These are phyloP conservation scores for Cremastobaeus sp. DNA, from an alignment of 2,888 invertebrate genomes.

Conservation along the genomic window DNA sequence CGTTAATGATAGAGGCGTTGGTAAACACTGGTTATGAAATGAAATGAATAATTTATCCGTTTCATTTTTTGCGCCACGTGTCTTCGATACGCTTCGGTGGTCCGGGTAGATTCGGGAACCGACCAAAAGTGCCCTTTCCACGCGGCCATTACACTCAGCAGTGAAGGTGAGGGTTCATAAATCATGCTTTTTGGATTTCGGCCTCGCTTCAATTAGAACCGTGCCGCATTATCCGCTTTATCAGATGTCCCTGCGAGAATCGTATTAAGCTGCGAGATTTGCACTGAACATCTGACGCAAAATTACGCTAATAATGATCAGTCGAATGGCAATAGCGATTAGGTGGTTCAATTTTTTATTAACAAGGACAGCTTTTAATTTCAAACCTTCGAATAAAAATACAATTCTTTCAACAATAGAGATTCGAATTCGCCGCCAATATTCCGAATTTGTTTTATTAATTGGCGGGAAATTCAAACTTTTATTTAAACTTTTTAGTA, in stretches of 20 bases:
- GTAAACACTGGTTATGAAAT: slow-evolving; percentile 52
- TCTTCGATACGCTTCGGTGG: slow-evolving; percentile 48
- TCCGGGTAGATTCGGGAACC: slow-evolving; percentile 31
- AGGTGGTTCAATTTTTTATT: too few species aligned
- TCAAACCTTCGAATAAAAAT: too few species aligned
- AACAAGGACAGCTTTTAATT: too few species aligned
- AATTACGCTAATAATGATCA: slow-evolving; percentile 8
- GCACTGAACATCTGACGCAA: slow-evolving; percentile 21
- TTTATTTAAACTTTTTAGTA: too few species aligned
- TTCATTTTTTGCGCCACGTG: slow-evolving; percentile 56
- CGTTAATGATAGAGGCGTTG: slow-evolving; percentile 24
- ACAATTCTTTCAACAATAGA: too few species aligned
- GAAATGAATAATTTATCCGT: slow-evolving; percentile 52
- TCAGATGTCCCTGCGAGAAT: slow-evolving; percentile 32
- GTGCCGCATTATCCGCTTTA: slow-evolving; percentile 52
- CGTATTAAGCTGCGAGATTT: slow-evolving; percentile 19
- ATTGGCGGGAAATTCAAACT: too few species aligned
- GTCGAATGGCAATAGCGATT: not conserved
- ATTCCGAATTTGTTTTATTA: too few species aligned
- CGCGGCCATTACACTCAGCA: slow-evolving; percentile 35
- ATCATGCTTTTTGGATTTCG: slow-evolving; percentile 61
- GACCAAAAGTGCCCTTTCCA: slow-evolving; percentile 21
- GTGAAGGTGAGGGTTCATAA: slow-evolving; percentile 50
- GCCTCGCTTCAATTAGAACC: slow-evolving; percentile 52
- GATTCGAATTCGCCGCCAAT: too few species aligned